Percentiles rank a stretch among this genome's conserved stretches.
phyloP scores from a whole-genome alignment of 2,797 vertebrate species.

The Pseudochaenichthys georgianus region DNA sequence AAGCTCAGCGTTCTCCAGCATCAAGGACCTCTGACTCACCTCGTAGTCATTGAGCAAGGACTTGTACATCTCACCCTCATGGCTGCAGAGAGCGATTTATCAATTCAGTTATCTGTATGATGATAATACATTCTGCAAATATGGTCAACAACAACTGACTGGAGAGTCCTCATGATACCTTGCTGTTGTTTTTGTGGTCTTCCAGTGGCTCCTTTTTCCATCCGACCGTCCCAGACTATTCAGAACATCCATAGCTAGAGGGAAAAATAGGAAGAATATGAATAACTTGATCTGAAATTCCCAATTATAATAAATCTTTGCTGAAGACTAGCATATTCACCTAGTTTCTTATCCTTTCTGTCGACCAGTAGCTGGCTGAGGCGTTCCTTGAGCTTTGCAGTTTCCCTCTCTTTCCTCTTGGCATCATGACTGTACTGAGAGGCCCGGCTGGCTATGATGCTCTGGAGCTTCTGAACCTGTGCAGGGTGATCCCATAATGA shows the following conservation, averaged over 20 bases:
- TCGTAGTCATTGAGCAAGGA: conserved; percentile 93
- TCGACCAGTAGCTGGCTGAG: conserved; percentile 94
- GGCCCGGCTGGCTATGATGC: conserved; percentile 93
- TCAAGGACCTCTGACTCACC: conserved; percentile 89
- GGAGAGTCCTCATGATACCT: conserved; percentile 78
- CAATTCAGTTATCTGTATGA: background rate
- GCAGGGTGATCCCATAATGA: conserved; percentile 8
- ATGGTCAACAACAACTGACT: background rate
- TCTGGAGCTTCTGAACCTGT: conserved; percentile 97
- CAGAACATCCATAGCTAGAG: conserved; percentile 93
- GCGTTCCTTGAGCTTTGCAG: conserved; percentile 93
- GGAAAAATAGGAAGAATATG: conserved; percentile 21
- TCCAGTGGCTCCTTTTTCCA: conserved; percentile 96
- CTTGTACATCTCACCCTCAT: conserved; percentile 96
- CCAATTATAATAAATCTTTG: background rate
- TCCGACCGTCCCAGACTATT: conserved; percentile 94
- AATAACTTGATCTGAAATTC: background rate
- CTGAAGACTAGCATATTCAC: conserved; percentile 74
- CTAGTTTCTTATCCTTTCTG: conserved; percentile 93
- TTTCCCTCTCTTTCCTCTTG: conserved; percentile 96
- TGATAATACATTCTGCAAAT: background rate
- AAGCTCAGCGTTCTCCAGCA: conserved; percentile 95
- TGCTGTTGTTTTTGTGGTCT: conserved; percentile 90
- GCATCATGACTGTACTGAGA: conserved; percentile 96
- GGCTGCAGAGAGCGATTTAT: conserved; percentile 78